Evolutionary conservation across 1,140 invertebrate species (phyloP).

Genomic region (Planococcus citri): DNA sequence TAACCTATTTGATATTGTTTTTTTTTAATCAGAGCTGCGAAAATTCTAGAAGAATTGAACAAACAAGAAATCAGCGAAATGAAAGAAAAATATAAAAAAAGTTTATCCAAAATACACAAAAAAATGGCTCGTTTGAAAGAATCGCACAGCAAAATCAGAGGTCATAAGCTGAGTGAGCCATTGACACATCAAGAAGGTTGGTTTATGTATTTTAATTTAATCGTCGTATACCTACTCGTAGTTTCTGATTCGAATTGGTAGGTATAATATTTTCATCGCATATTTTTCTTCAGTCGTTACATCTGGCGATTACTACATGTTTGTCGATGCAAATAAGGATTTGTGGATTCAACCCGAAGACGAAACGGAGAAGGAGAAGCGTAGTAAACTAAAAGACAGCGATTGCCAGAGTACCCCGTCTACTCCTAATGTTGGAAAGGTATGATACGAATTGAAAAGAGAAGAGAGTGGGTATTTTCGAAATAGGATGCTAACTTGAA

Average conservation of each 20-base stretch:
- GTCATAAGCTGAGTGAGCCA: slow-evolving; percentile 48
- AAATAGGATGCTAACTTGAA: no score
- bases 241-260: neutral
- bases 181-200: slow-evolving; percentile 57
- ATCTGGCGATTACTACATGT: slow-evolving; percentile 98
- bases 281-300: slow-evolving; percentile 56
- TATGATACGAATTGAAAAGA: no score
- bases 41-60: slow-evolving; percentile 14
- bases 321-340: slow-evolving; percentile 64
- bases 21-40: slow-evolving; percentile 7
- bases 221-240: neutral
- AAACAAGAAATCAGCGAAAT: neutral
- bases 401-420: neutral
- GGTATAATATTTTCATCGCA: neutral
- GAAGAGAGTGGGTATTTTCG: no score
- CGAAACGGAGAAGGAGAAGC: no score
- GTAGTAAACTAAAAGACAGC: neutral
- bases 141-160: slow-evolving; percentile 71
- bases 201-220: neutral
- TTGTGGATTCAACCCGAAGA: slow-evolving; percentile 30
- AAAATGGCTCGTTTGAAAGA: slow-evolving; percentile 95
- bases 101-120: slow-evolving; percentile 83
- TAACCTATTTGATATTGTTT: no score
- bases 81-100: slow-evolving; percentile 38
- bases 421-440: neutral